Evolutionary conservation across 2,888 invertebrate species (phyloP).

Genomic region (Abrostola tripartita): DNA sequence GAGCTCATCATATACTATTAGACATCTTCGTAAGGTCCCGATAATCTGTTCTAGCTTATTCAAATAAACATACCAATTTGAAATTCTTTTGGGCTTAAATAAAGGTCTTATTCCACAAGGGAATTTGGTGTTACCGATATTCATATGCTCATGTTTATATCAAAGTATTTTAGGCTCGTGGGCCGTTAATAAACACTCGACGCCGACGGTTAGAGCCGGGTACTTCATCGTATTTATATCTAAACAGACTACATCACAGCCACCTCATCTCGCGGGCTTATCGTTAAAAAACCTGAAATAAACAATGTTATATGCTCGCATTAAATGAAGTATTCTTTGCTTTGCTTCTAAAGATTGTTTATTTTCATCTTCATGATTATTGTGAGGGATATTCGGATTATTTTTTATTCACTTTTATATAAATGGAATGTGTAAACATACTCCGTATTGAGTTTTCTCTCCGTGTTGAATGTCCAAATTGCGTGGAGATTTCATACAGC

Average conservation of each 20-base stretch:
- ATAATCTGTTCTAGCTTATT: no score
- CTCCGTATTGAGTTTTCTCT: no score
- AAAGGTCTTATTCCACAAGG: neutral
- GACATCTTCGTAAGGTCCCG: no score
- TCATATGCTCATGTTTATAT: conserved; percentile 27
- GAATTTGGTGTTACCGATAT: conserved; percentile 11
- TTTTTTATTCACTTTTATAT: no score
- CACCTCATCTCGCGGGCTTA: conserved; percentile 14
- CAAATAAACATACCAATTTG: no score
- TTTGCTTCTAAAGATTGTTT: neutral
- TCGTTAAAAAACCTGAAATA: conserved; percentile 4
- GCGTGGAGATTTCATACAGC: no score
- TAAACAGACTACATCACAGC: conserved; percentile 14
- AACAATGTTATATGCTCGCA: conserved; percentile 1
- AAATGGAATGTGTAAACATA: no score
- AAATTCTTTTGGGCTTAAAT: neutral
- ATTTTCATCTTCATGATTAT: neutral
- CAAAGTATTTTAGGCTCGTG: conserved; percentile 36
- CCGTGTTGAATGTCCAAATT: no score
- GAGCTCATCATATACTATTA: no score
- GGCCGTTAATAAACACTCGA: conserved; percentile 11
- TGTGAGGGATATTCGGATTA: no score
- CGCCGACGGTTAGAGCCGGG: conserved; percentile 2
- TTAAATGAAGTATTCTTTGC: neutral
- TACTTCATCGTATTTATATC: conserved; percentile 43